A percentile compares a stretch with the other conserved stretches of the same genome.
These are phyloP conservation scores for Zygothrica quintamaculata DNA, from an alignment of 2,888 invertebrate species.

Conservation along the genomic window DNA sequence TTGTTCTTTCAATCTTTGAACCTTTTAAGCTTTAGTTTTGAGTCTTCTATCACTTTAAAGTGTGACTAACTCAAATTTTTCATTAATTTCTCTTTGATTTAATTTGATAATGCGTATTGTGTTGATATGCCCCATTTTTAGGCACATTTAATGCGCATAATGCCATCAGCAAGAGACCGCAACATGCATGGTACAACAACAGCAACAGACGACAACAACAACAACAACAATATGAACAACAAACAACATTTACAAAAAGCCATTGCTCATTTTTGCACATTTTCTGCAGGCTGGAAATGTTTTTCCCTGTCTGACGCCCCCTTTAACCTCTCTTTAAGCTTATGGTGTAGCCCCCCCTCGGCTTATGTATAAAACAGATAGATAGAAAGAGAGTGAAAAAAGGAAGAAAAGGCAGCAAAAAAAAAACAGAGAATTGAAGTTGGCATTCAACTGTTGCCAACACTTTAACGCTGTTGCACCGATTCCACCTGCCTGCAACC, in stretches of 20 bases:
- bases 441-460: slow-evolving; percentile 7
- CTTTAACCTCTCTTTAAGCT: too few relatives aligned
- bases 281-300: slow-evolving; percentile 52
- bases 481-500: neutral
- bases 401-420: too few relatives aligned
- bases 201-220: slow-evolving; percentile 20
- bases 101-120: too few relatives aligned
- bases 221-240: neutral
- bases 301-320: slow-evolving; percentile 15
- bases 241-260: slow-evolving; percentile 54
- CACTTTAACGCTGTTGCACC: neutral
- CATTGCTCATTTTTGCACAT: slow-evolving; percentile 78
- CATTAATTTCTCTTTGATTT: too few relatives aligned
- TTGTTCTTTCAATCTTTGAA: too few relatives aligned
- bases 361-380: too few relatives aligned
- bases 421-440: slow-evolving; percentile 47
- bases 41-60: too few relatives aligned
- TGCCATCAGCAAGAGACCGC: slow-evolving; percentile 41
- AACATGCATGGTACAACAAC: slow-evolving; percentile 31
- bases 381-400: too few relatives aligned
- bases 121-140: slow-evolving; percentile 33
- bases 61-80: too few relatives aligned
- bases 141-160: slow-evolving; percentile 40
- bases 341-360: too few relatives aligned
- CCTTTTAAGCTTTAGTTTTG: too few relatives aligned